Evolutionary conservation across 1,140 invertebrate species (phyloP).

Genomic region (Listronotus oregonensis): DNA sequence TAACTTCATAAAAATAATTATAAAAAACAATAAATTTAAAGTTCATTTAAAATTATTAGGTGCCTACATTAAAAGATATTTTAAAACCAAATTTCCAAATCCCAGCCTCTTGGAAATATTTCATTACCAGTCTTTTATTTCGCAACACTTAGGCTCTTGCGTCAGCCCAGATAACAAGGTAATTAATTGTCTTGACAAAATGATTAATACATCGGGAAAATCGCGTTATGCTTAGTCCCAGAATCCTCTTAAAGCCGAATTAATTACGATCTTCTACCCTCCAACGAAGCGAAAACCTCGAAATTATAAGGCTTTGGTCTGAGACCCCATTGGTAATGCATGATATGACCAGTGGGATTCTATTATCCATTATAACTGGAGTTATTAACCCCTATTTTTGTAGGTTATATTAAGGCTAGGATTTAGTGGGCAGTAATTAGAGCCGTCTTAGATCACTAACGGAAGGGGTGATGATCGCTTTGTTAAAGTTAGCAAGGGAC

Average conservation of each 20-base stretch:
- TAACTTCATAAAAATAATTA: too few species aligned
- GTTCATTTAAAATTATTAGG: too few species aligned
- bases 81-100: conserved; percentile 12
- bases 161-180: conserved; percentile 38
- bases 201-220: conserved; percentile 36
- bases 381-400: conserved; percentile 18
- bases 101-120: conserved; percentile 12
- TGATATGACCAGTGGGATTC: conserved; percentile 27
- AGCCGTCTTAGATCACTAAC: too few species aligned
- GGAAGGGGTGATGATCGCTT: too few species aligned
- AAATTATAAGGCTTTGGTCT: conserved; percentile 21
- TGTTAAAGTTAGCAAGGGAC: too few species aligned
- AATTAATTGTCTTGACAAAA: conserved; percentile 42
- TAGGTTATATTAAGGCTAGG: too few species aligned
- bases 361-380: conserved; percentile 4
- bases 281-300: conserved; percentile 23
- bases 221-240: conserved; percentile 35
- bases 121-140: conserved; percentile 23
- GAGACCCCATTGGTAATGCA: conserved; percentile 25
- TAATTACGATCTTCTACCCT: conserved; percentile 34
- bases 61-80: too few species aligned
- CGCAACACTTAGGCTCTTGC: conserved; percentile 28
- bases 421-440: too few species aligned
- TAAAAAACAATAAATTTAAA: too few species aligned
- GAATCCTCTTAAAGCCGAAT: conserved; percentile 37